These are phyloP conservation scores for Xenentodon cancila DNA, from an alignment of 2,797 vertebrate species.

Conservation along the genomic window DNA sequence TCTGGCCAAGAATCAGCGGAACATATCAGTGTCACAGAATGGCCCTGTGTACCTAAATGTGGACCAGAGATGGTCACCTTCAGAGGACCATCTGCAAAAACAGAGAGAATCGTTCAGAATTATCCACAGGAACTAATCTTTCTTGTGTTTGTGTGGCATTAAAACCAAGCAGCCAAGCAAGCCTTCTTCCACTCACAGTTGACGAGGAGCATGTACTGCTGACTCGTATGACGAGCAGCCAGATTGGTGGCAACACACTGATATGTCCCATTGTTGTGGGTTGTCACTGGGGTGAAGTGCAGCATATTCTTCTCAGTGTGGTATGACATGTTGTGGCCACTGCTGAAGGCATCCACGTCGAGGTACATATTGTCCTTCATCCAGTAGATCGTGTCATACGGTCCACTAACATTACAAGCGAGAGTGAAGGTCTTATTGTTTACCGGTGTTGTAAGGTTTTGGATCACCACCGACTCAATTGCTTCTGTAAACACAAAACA, in stretches of 20 bases:
- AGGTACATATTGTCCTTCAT: conserved; percentile 43
- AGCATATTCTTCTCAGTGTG: conserved; percentile 37
- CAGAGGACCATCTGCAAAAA: conserved; percentile 76
- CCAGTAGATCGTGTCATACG: conserved; percentile 67
- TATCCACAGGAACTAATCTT: background rate
- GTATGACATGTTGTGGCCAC: conserved; percentile 10
- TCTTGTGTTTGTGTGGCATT: background rate
- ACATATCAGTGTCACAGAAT: conserved; percentile 45
- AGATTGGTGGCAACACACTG: conserved; percentile 63
- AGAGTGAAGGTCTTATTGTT: conserved; percentile 59
- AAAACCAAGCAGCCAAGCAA: background rate
- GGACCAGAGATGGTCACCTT: conserved; percentile 51
- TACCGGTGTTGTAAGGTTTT: conserved; percentile 52
- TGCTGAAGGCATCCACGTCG: background rate
- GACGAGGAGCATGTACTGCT: conserved; percentile 42
- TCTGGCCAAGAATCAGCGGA: conserved; percentile 67
- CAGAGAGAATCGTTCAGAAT: conserved; percentile 16
- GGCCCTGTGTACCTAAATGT: rapidly evolving
- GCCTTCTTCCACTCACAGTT: conserved; percentile 71
- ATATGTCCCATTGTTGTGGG: conserved; percentile 55
- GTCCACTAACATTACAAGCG: conserved; percentile 67
- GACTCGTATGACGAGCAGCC: conserved; percentile 30
- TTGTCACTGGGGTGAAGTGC: conserved; percentile 61
- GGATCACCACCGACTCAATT: conserved; percentile 59
- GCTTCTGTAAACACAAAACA: conserved; percentile 57